A percentile compares a stretch with the other conserved stretches of the same genome.
phyloP scores from a whole-genome alignment of 35 echinoderm and acorn worm species.

The Strongylocentrotus purpuratus region DNA sequence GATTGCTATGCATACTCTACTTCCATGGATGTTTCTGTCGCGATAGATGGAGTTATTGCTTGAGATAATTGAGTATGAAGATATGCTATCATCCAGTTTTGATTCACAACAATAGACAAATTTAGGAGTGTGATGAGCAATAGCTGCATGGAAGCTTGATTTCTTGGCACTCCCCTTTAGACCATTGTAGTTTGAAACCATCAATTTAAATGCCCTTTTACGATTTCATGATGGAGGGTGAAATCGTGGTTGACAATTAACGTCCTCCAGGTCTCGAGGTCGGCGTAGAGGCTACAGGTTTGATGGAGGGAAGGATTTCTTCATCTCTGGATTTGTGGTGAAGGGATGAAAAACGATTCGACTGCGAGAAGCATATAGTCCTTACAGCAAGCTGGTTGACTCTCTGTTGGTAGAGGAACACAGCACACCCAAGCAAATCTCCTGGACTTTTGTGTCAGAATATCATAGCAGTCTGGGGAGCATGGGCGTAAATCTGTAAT shows the following conservation, averaged over 20 bases:
- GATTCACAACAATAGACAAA: conserved; percentile 15
- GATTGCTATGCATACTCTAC: conserved; percentile 42
- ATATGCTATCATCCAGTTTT: conserved; percentile 2
- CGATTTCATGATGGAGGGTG: not conserved
- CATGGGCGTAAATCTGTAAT: no score
- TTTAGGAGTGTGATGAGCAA: conserved; percentile 1
- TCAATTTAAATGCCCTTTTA: not conserved
- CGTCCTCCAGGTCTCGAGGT: not conserved
- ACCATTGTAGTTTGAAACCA: conserved; percentile 11
- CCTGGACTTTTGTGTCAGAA: no score
- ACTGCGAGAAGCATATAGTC: no score
- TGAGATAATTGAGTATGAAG: conserved; percentile 40
- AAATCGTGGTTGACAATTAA: not conserved
- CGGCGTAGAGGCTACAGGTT: not conserved
- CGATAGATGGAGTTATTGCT: conserved; percentile 16
- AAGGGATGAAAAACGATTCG: not conserved
- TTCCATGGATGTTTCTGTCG: conserved; percentile 30
- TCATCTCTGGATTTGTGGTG: not conserved
- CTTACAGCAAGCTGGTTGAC: no score
- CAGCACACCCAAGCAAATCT: no score
- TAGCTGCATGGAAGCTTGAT: not conserved
- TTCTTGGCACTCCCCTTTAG: not conserved
- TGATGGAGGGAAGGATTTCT: not conserved
- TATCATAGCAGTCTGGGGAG: no score
- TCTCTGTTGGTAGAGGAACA: no score